phyloP scores from a whole-genome alignment of 2,888 invertebrate species.

The Drepana falcataria region DNA sequence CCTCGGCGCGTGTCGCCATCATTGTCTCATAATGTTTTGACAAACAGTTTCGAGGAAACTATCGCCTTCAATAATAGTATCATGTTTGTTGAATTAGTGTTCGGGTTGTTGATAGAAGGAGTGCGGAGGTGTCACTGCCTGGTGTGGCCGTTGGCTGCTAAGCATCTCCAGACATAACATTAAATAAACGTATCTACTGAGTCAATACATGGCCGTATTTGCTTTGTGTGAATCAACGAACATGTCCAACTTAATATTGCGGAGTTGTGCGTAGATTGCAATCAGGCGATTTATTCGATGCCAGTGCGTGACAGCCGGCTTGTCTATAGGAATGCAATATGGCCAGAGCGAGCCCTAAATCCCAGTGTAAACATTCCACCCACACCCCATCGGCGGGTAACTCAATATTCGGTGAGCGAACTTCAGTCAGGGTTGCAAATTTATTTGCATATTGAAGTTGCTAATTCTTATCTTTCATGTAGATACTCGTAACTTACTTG shows the following conservation, averaged over 20 bases:
- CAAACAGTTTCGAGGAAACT: constrained; percentile 62
- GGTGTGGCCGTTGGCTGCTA: constrained; percentile 8
- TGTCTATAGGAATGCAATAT: constrained; percentile 67
- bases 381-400: constrained; percentile 48
- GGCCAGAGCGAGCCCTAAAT: constrained; percentile 46
- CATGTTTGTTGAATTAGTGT: constrained; percentile 50
- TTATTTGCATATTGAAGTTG: constrained; percentile 7
- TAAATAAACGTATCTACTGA: not conserved
- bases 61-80: constrained; percentile 34
- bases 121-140: constrained; percentile 8
- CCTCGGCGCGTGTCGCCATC: constrained; percentile 69
- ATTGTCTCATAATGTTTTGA: constrained; percentile 62
- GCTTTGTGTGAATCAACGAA: constrained; percentile 4
- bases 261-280: constrained; percentile 19
- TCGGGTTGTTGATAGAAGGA: constrained; percentile 22
- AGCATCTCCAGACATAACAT: constrained; percentile 18
- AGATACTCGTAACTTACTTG: not conserved
- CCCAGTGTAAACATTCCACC: constrained; percentile 66
- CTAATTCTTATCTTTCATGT: constrained; percentile 1
- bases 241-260: constrained; percentile 9
- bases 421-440: constrained; percentile 23
- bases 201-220: constrained; percentile 3
- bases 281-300: constrained; percentile 27
- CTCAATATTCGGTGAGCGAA: constrained; percentile 47
- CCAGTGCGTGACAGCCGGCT: constrained; percentile 9